A percentile compares a stretch with the other conserved stretches of the same genome.
Conservation (phyloP, 1,140 invertebrate genomes). For the Zeugodacus cucurbitae region DNA sequence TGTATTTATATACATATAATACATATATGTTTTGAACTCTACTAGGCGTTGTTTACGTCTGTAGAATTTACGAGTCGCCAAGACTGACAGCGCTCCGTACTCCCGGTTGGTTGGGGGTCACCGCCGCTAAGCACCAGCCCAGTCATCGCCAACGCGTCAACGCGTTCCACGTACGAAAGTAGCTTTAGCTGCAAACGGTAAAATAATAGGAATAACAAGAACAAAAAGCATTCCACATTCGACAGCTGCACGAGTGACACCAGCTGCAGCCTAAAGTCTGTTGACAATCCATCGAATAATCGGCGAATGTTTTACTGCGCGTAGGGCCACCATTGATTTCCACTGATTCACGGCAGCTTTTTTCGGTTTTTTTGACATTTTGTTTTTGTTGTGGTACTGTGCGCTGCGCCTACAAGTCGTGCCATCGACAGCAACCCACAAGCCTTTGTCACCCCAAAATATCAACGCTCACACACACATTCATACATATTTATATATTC, state of each 20-base stretch:
- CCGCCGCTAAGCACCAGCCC: conserved; percentile 12
- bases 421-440: conserved; percentile 30
- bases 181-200: neutral
- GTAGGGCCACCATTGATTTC: conserved; percentile 17
- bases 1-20: neutral
- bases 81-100: neutral
- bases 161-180: conserved; percentile 11
- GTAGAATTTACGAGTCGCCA: conserved; percentile 17
- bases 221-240: conserved; percentile 14
- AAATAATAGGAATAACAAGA: neutral
- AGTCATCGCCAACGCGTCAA: conserved; percentile 18
- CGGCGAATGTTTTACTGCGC: conserved; percentile 3
- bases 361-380: neutral
- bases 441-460: conserved; percentile 33
- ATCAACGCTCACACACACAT: neutral
- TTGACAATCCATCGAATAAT: conserved; percentile 30
- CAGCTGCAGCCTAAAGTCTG: conserved; percentile 12
- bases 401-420: conserved; percentile 34
- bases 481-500: neutral
- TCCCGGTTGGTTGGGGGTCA: neutral
- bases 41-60: neutral
- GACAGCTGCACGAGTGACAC: conserved; percentile 26
- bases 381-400: neutral
- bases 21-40: neutral
- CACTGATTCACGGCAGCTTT: conserved; percentile 9